Evolutionary conservation across 2,113 vertebrate species (phyloP).

Genomic region (Cottus gobio): DNA sequence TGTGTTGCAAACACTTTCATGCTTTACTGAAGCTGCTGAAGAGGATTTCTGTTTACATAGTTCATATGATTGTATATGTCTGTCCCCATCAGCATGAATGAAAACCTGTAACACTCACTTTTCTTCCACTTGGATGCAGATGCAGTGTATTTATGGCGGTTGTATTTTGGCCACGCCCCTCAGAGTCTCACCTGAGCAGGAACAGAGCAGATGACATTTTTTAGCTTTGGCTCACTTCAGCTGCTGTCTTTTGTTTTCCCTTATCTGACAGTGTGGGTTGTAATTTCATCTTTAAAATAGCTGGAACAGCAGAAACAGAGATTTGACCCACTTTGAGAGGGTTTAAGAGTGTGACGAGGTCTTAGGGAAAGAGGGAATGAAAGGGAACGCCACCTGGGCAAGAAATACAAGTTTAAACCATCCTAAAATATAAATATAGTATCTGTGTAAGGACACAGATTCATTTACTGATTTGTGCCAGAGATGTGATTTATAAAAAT

Average conservation of each 20-base stretch:
- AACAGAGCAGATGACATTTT: neutral
- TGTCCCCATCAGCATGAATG: neutral
- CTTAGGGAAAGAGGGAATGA: too few relatives aligned
- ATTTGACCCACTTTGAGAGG: neutral
- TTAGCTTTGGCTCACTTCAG: neutral
- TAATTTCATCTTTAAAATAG: neutral
- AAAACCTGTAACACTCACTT: neutral
- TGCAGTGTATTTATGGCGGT: neutral
- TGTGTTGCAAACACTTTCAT: too few relatives aligned
- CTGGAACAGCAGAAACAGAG: neutral
- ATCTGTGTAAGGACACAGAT: too few relatives aligned
- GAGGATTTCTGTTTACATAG: neutral
- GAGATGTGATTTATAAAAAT: too few relatives aligned
- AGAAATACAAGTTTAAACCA: too few relatives aligned
- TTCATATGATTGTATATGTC: neutral
- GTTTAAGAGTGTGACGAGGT: too few relatives aligned
- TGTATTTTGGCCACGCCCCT: neutral
- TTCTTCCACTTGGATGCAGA: neutral
- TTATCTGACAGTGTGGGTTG: neutral
- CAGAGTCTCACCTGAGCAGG: slow-evolving; percentile 3
- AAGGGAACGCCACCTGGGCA: too few relatives aligned
- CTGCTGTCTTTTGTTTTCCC: neutral
- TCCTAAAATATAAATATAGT: too few relatives aligned
- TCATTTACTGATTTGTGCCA: too few relatives aligned
- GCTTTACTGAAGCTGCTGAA: neutral